Evolutionary conservation across 2,888 invertebrate species (phyloP).

Genomic region (Asteroscopus sphinx): DNA sequence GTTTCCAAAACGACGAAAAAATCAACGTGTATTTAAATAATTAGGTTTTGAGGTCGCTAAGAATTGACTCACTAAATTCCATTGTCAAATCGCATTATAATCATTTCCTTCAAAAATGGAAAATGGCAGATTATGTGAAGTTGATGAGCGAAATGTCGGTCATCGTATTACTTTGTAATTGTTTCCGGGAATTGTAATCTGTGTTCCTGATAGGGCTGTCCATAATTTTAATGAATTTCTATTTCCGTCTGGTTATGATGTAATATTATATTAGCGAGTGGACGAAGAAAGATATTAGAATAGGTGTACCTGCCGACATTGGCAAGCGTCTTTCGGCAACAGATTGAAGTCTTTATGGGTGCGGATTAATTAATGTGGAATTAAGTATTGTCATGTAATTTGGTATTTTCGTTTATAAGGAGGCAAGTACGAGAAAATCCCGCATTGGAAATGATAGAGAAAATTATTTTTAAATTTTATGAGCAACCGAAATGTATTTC

Average conservation of each 20-base stretch:
- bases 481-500: no score
- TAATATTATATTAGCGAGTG: background rate
- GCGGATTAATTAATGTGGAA: no score
- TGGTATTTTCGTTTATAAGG: no score
- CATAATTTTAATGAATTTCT: background rate
- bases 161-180: conserved; percentile 37
- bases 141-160: conserved; percentile 32
- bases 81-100: conserved; percentile 13
- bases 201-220: conserved; percentile 25
- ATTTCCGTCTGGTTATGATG: background rate
- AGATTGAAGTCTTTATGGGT: no score
- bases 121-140: conserved; percentile 20
- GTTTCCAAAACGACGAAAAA: no score
- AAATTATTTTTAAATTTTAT: no score
- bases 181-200: conserved; percentile 42
- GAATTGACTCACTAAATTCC: conserved; percentile 15
- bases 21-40: background rate
- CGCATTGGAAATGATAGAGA: no score
- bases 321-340: no score
- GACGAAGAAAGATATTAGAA: no score
- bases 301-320: no score
- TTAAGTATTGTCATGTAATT: no score
- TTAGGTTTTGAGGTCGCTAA: conserved; percentile 9
- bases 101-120: conserved; percentile 24
- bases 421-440: no score